Evolutionary conservation across 2,113 vertebrate species (phyloP).

Genomic region (Gambusia affinis): DNA sequence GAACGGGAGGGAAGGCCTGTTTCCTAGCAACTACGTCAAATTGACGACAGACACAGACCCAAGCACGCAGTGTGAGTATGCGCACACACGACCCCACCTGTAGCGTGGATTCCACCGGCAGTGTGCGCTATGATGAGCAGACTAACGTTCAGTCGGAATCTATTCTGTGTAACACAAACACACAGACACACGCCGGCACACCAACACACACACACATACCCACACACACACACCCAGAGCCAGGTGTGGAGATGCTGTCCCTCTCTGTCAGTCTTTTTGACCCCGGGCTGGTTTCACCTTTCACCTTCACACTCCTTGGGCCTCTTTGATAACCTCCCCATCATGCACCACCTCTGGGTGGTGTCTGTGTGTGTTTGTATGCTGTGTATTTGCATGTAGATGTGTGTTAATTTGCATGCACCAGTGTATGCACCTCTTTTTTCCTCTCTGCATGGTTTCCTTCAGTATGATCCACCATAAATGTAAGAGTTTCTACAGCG

Average conservation of each 20-base stretch:
- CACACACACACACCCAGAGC: conserved; percentile 64
- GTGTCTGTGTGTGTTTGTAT: conserved; percentile 61
- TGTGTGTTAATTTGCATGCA: conserved; percentile 6
- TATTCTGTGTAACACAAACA: conserved; percentile 21
- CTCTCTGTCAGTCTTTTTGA: conserved; percentile 65
- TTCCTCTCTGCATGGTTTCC: conserved; percentile 56
- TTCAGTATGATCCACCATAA: conserved; percentile 59
- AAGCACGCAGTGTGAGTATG: conserved; percentile 98
- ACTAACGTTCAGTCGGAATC: conserved; percentile 83
- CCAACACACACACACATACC: conserved; percentile 41
- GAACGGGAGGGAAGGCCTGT: conserved; percentile 93
- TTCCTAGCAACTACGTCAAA: conserved; percentile 99
- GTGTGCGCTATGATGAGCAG: conserved; percentile 8
- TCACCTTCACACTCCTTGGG: conserved; percentile 62
- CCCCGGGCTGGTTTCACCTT: conserved; percentile 54
- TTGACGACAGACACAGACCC: conserved; percentile 96
- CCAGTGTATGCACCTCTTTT: conserved; percentile 33
- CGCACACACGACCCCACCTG: conserved; percentile 9
- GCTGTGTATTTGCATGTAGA: conserved; percentile 40
- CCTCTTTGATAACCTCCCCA: conserved; percentile 68
- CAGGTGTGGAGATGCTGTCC: conserved; percentile 72
- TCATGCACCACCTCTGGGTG: conserved; percentile 66
- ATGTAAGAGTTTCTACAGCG: conserved; percentile 50
- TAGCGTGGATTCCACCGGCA: conserved; percentile 1
- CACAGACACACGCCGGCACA: conserved; percentile 32